Evolutionary conservation across 1,140 invertebrate species (phyloP).

Genomic region (Armadillidium nasatum): DNA sequence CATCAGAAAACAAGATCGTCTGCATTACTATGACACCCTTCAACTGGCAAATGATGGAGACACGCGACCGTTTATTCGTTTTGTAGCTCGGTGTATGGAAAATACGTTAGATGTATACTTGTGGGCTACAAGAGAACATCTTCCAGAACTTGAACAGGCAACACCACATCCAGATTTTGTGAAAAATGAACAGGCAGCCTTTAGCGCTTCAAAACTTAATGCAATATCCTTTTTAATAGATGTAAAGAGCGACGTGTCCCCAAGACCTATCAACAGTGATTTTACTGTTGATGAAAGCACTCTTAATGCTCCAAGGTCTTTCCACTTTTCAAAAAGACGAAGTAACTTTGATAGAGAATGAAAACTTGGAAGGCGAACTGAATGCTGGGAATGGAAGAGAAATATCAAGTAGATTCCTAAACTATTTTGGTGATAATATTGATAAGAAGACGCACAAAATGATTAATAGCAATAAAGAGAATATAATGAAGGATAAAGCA

Average conservation of each 20-base stretch:
- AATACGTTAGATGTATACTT: slow-evolving; percentile 69
- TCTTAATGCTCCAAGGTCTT: too few species aligned
- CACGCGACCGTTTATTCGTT: slow-evolving; percentile 85
- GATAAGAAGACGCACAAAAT: too few species aligned
- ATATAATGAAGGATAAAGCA: too few species aligned
- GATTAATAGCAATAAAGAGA: too few species aligned
- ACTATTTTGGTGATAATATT: too few species aligned
- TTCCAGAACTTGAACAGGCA: background rate
- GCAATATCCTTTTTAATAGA: background rate
- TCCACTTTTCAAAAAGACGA: too few species aligned
- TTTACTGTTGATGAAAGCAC: background rate
- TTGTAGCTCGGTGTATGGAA: slow-evolving; percentile 91
- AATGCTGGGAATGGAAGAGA: too few species aligned
- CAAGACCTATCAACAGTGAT: background rate
- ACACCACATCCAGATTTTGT: background rate
- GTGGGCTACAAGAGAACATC: slow-evolving; percentile 6
- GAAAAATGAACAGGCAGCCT: background rate
- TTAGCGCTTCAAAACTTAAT: background rate
- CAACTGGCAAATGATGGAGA: slow-evolving; percentile 88
- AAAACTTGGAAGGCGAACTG: too few species aligned
- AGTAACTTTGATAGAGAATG: too few species aligned
- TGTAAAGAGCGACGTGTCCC: background rate
- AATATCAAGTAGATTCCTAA: too few species aligned
- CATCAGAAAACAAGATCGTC: slow-evolving; percentile 82
- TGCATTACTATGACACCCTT: slow-evolving; percentile 71